These are phyloP conservation scores for Ectemnius cavifrons DNA, from an alignment of 2,888 invertebrate genomes.

Conservation along the genomic window DNA sequence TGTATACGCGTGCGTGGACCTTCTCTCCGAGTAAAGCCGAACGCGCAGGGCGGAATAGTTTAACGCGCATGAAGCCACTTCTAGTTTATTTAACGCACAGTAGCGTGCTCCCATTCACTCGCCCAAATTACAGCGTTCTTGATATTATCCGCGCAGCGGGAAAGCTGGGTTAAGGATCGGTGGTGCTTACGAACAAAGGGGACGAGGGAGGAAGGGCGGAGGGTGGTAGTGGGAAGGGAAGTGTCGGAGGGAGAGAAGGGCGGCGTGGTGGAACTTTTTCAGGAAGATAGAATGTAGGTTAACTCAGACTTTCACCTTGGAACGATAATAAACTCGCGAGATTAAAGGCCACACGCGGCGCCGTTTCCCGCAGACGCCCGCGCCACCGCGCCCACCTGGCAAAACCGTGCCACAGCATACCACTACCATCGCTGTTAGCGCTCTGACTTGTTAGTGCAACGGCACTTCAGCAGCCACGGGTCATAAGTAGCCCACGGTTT, in stretches of 20 bases:
- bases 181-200: slow-evolving; percentile 16
- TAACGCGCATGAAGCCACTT: too few species aligned
- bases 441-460: too few species aligned
- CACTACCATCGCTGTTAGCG: too few species aligned
- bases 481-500: too few species aligned
- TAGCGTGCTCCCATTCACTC: background rate
- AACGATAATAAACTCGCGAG: slow-evolving; percentile 52
- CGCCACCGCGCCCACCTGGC: background rate
- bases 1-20: too few species aligned
- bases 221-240: background rate
- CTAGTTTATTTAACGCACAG: too few species aligned
- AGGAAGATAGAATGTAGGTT: slow-evolving; percentile 38
- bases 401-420: background rate
- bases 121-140: background rate
- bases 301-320: slow-evolving; percentile 39
- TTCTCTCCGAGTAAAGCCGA: too few species aligned
- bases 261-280: slow-evolving; percentile 36
- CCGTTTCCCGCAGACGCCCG: slow-evolving; percentile 20
- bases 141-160: slow-evolving; percentile 24
- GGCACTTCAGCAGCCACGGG: too few species aligned
- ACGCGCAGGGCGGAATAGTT: too few species aligned
- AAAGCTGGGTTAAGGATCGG: slow-evolving; percentile 11
- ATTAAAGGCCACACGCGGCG: slow-evolving; percentile 44
- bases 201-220: too few species aligned
- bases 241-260: too few species aligned